These are phyloP conservation scores for Eumeta japonica DNA, from an alignment of 1,140 invertebrate species.

Conservation along the genomic window DNA sequence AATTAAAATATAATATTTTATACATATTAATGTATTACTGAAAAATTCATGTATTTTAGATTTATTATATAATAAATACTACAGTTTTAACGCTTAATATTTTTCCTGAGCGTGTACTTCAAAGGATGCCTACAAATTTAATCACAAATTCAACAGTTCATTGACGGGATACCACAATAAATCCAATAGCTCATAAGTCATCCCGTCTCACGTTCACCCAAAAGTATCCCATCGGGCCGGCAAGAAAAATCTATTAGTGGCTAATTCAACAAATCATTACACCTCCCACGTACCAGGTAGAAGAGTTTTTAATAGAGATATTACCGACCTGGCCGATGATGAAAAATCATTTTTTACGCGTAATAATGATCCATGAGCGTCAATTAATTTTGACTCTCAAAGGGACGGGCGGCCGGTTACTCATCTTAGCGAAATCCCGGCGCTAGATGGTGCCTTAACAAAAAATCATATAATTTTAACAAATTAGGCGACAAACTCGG, in stretches of 20 bases:
- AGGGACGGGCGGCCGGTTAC: conserved; percentile 31
- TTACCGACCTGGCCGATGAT: conserved; percentile 9
- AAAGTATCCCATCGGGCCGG: too few relatives aligned
- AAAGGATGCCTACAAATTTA: too few relatives aligned
- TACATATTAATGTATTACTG: too few relatives aligned
- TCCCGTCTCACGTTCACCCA: too few relatives aligned
- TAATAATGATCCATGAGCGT: conserved; percentile 24
- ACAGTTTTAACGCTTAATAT: too few relatives aligned
- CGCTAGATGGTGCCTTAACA: conserved; percentile 10
- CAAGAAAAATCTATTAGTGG: conserved; percentile 23
- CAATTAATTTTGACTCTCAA: conserved; percentile 38
- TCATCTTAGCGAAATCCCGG: conserved; percentile 32
- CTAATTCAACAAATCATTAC: conserved; percentile 28
- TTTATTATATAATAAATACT: too few relatives aligned
- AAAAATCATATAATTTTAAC: conserved; percentile 29
- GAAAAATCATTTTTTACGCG: conserved; percentile 17
- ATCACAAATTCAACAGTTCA: too few relatives aligned
- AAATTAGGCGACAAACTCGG: conserved; percentile 44
- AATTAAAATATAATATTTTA: too few relatives aligned
- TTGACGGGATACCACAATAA: too few relatives aligned
- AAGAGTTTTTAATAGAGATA: conserved; percentile 26
- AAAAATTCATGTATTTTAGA: too few relatives aligned
- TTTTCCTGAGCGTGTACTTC: too few relatives aligned
- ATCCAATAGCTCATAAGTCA: too few relatives aligned
- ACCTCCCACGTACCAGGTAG: conserved; percentile 29